Evolutionary conservation across 2,888 invertebrate species (phyloP).

Genomic region (Pollenia labialis): DNA sequence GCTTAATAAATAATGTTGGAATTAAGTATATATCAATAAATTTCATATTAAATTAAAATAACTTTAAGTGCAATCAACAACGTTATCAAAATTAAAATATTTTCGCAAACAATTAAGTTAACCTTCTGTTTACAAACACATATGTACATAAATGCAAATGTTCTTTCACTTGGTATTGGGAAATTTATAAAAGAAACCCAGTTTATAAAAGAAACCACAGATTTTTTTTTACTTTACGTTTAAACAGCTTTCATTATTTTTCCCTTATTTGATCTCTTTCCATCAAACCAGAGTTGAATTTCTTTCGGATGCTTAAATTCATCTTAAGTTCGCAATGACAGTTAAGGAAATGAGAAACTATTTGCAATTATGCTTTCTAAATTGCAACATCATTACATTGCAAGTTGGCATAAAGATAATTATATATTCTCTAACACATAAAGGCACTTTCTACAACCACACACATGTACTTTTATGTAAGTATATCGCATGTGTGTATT

Average conservation of each 20-base stretch:
- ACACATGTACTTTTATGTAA: neutral
- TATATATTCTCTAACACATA: constrained; percentile 1
- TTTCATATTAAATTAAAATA: constrained; percentile 60
- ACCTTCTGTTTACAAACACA: neutral
- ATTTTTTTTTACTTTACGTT: constrained; percentile 48
- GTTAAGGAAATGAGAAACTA: constrained; percentile 73
- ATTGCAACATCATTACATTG: constrained; percentile 71
- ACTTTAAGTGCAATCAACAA: constrained; percentile 19
- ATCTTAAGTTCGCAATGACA: constrained; percentile 69
- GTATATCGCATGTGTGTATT: neutral
- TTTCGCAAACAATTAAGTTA: neutral
- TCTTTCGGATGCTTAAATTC: constrained; percentile 58
- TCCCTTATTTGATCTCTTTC: neutral
- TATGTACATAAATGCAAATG: neutral
- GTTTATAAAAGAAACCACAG: constrained; percentile 63
- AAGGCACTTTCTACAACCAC: neutral
- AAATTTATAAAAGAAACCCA: constrained; percentile 56
- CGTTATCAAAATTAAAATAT: constrained; percentile 9
- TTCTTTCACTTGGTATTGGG: neutral
- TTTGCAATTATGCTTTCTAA: constrained; percentile 74
- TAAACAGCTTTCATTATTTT: constrained; percentile 38
- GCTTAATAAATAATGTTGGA: no score
- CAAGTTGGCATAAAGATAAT: constrained; percentile 57
- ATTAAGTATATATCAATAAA: no score
- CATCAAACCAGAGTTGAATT: neutral